Percentiles rank a stretch among this genome's conserved stretches.
phyloP scores from a whole-genome alignment of 1,140 invertebrate species.

The Penaeus japonicus region DNA sequence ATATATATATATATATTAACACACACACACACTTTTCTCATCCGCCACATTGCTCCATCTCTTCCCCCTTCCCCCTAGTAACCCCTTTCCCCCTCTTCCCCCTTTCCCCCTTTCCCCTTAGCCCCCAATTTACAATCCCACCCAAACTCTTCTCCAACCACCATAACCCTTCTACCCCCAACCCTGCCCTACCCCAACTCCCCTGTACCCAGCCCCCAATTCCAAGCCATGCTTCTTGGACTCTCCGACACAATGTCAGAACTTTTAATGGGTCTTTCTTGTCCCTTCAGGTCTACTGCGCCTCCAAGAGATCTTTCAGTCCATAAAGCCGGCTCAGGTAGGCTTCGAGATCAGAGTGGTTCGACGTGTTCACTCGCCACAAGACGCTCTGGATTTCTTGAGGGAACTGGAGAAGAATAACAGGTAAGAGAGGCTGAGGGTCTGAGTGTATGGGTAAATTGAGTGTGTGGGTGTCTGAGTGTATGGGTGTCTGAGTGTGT shows the following conservation, averaged over 20 bases:
- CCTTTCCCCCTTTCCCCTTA: not conserved
- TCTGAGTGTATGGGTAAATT: not conserved
- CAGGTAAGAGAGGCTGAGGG: too few species aligned
- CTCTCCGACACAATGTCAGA: not conserved
- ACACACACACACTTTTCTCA: not conserved
- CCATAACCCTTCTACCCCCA: too few species aligned
- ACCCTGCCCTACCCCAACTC: too few species aligned
- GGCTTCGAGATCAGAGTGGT: constrained; percentile 79
- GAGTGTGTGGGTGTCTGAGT: not conserved
- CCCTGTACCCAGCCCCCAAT: too few species aligned
- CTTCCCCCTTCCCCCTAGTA: not conserved
- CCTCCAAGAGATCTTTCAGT: constrained; percentile 88
- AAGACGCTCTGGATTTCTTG: constrained; percentile 74
- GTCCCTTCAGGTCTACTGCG: constrained; percentile 79
- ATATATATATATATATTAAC: not conserved
- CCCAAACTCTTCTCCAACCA: too few species aligned
- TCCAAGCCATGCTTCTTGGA: too few species aligned
- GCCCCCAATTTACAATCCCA: too few species aligned
- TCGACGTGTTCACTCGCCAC: constrained; percentile 63
- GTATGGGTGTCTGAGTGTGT: too few species aligned
- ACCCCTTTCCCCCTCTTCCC: not conserved
- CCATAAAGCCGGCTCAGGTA: constrained; percentile 78
- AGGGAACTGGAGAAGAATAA: constrained; percentile 77
- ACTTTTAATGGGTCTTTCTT: constrained; percentile 57
- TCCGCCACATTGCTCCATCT: not conserved